Percentiles rank a stretch among this genome's conserved stretches.
phyloP scores from a whole-genome alignment of 2,113 vertebrate species.

The Bos taurus region DNA sequence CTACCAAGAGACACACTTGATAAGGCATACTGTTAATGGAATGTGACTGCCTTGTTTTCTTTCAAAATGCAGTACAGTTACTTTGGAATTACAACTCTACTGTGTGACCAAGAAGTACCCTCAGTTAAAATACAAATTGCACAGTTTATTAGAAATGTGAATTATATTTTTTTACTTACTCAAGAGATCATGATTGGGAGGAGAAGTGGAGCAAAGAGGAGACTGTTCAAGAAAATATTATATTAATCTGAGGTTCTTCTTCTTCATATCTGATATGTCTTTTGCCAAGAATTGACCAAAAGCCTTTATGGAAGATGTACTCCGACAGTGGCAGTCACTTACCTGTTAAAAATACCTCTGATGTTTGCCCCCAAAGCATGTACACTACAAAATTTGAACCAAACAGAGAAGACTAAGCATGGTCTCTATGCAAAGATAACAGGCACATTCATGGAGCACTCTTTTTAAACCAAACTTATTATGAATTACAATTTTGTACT shows the following conservation, averaged over 20 bases:
- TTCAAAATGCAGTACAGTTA: conserved; percentile 5
- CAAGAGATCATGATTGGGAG: neutral
- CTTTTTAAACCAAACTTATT: neutral
- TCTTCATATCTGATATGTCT: conserved; percentile 19
- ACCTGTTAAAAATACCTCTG: conserved; percentile 16
- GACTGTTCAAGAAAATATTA: neutral
- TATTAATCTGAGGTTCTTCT: neutral
- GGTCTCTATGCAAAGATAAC: neutral
- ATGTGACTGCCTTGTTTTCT: conserved; percentile 31
- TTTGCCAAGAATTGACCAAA: conserved; percentile 9
- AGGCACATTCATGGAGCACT: neutral
- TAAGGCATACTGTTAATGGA: conserved; percentile 14
- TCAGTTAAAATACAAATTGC: conserved; percentile 21
- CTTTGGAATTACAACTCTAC: conserved; percentile 23
- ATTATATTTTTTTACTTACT: conserved; percentile 42
- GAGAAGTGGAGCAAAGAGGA: neutral
- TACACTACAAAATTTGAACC: neutral
- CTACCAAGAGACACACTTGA: neutral
- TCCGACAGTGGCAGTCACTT: neutral
- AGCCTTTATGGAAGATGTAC: neutral
- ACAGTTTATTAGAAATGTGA: conserved; percentile 46
- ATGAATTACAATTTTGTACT: neutral
- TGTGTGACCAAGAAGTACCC: neutral
- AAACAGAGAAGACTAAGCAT: neutral
- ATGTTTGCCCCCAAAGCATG: neutral